Percentiles rank a stretch among this genome's conserved stretches.
These are phyloP conservation scores for Graphium colonna DNA, from an alignment of 2,888 invertebrate genomes.

Conservation along the genomic window DNA sequence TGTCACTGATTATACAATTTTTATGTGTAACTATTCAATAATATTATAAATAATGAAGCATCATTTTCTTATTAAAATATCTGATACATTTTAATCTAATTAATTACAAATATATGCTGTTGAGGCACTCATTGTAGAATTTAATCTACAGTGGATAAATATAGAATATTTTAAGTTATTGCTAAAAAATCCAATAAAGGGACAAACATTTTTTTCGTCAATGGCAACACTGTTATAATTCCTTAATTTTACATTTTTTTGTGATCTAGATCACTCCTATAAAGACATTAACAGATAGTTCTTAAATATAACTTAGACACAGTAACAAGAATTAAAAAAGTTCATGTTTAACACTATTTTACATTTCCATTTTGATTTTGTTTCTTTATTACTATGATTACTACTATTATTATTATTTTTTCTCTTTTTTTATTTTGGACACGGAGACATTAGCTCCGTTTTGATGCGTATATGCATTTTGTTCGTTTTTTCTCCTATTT, in stretches of 20 bases:
- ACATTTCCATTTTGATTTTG: conserved; percentile 61
- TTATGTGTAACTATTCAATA: background rate
- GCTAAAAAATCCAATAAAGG: no score
- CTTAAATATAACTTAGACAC: conserved; percentile 65
- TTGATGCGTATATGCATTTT: conserved; percentile 56
- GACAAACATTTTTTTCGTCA: conserved; percentile 50
- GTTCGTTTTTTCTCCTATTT: conserved; percentile 31
- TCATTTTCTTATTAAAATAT: background rate
- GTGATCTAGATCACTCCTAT: conserved; percentile 76
- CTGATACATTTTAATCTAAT: background rate
- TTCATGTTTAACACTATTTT: conserved; percentile 50
- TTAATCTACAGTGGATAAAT: conserved; percentile 3
- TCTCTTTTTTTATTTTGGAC: conserved; percentile 39
- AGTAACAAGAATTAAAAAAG: conserved; percentile 39
- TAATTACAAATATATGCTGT: background rate
- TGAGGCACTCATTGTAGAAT: conserved; percentile 1
- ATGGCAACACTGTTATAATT: conserved; percentile 66
- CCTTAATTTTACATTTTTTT: conserved; percentile 64
- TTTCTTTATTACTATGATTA: conserved; percentile 27
- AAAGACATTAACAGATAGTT: conserved; percentile 79
- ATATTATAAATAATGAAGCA: background rate
- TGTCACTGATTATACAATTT: background rate
- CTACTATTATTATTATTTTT: conserved; percentile 38
- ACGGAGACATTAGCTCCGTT: conserved; percentile 24
- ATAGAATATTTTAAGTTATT: conserved; percentile 20